Conservation (phyloP, 1,140 invertebrate genomes). For the Hermetia illucens region DNA sequence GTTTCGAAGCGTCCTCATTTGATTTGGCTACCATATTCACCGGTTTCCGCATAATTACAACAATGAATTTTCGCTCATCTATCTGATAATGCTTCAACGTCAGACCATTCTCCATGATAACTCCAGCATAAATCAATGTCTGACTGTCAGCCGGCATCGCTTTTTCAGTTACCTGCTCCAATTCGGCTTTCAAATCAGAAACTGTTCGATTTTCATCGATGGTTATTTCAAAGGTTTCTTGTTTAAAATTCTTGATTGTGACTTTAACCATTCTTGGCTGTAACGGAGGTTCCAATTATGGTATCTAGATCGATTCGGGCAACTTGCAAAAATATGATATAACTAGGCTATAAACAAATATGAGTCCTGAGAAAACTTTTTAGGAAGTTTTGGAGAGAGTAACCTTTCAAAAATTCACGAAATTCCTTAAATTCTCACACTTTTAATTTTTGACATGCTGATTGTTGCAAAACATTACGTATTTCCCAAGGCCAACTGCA, state of each 20-base stretch:
- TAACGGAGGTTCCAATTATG: too few species aligned
- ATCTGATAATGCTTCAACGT: slow-evolving; percentile 75
- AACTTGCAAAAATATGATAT: too few species aligned
- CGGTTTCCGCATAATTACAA: slow-evolving; percentile 85
- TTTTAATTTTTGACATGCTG: too few species aligned
- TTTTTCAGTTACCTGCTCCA: slow-evolving; percentile 71
- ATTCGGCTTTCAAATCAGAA: slow-evolving; percentile 78
- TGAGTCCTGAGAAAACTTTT: too few species aligned
- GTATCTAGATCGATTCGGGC: too few species aligned
- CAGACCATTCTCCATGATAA: slow-evolving; percentile 78
- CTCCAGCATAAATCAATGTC: slow-evolving; percentile 83
- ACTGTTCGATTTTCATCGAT: slow-evolving; percentile 68
- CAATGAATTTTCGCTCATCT: slow-evolving; percentile 91
- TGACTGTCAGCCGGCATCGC: slow-evolving; percentile 73
- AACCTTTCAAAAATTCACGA: too few species aligned
- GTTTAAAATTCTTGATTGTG: slow-evolving; percentile 82
- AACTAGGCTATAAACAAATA: too few species aligned
- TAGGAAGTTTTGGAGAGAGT: too few species aligned
- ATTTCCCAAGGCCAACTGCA: too few species aligned
- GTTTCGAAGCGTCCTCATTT: background rate
- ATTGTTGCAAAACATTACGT: too few species aligned
- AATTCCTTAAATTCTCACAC: too few species aligned
- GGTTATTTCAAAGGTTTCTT: slow-evolving; percentile 82
- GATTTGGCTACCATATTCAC: slow-evolving; percentile 5
- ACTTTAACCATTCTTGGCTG: too few species aligned